Base-by-base conservation (phyloP, 1,140 invertebrate species). In the Drosophila santomea region DNA sequence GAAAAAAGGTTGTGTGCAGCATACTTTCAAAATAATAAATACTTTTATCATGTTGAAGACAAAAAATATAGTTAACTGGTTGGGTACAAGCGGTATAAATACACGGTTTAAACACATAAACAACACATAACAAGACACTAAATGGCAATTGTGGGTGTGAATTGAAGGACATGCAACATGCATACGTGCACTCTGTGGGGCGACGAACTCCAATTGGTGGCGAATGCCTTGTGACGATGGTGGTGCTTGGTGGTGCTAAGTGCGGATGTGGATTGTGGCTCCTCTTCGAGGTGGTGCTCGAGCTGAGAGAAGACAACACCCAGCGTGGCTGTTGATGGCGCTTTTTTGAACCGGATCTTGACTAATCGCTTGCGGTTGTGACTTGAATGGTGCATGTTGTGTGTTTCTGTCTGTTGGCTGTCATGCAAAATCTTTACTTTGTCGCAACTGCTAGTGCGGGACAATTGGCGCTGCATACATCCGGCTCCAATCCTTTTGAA, bases 101-200 rank as follows among this genome's bases (percentile, higher is more conserved):
- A 62, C 36, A 35, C 17, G 32, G 2, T 39, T 2, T 15, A 14
- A 36, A 52, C 6, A 60, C 23, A 25, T 7, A 20, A 56, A 64
- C n/a, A 48, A 43, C 47, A 48, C 10, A 45, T 28, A 64, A 20
- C 35, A 25, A 15, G 7, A 57, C 25, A 20, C 20, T 39, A 62
- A 35, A n/a, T 11, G 15, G 28, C 14, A 23, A 43, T 39, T 15
- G 41, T 11, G 41, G 51, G 32, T 35, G 43, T 55, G 48, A 74
- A 52, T 47, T 50, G 47, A 54, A 54, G 38, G 51, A 58, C 76
- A 81, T 62, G 64, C 52, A 59, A 61, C 89, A 92, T 92, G 91
- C 91, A 92, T 92, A 92, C 91, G 91, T 92, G 91, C 91, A 90
- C 79, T 91, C 83, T 82, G 60, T 90, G 91, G 47, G 80, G 91